phyloP scores from a whole-genome alignment of 2,888 invertebrate species.

The Harpagoxenus sublaevis region DNA sequence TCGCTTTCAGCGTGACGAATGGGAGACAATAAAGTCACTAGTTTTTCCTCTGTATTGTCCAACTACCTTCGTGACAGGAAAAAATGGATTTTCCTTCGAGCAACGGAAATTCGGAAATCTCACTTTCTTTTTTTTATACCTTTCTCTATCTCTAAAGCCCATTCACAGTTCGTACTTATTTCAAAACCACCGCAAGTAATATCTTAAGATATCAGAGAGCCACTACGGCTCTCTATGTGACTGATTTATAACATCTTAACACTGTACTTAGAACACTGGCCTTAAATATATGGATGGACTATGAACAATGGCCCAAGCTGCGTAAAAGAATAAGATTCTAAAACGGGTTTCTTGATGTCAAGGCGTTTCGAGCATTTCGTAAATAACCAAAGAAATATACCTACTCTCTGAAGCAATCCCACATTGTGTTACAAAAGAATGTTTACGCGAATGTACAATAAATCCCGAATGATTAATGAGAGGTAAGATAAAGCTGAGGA shows the following conservation, averaged over 20 bases:
- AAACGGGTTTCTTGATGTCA: not conserved
- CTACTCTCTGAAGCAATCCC: not conserved
- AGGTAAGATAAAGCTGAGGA: not conserved
- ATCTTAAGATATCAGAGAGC: no score
- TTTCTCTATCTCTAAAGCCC: not conserved
- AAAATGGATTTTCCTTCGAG: not conserved
- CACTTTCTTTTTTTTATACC: no score
- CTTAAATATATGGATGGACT: no score
- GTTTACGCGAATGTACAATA: not conserved
- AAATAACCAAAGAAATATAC: not conserved
- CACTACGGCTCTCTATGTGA: no score
- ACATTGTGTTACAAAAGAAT: not conserved
- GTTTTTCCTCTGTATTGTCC: not conserved
- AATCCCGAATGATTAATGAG: not conserved
- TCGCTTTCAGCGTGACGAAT: not conserved
- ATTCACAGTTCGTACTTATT: no score
- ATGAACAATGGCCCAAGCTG: not conserved
- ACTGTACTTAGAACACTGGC: no score
- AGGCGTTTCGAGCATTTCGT: not conserved
- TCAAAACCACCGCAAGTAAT: no score
- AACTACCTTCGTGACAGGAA: not conserved
- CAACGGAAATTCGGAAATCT: not conserved
- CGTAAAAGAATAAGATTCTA: not conserved
- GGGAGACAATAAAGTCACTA: not conserved
- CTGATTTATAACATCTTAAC: no score